phyloP scores from a whole-genome alignment of 1,140 invertebrate genomes.

The Euwallacea fornicatus region DNA sequence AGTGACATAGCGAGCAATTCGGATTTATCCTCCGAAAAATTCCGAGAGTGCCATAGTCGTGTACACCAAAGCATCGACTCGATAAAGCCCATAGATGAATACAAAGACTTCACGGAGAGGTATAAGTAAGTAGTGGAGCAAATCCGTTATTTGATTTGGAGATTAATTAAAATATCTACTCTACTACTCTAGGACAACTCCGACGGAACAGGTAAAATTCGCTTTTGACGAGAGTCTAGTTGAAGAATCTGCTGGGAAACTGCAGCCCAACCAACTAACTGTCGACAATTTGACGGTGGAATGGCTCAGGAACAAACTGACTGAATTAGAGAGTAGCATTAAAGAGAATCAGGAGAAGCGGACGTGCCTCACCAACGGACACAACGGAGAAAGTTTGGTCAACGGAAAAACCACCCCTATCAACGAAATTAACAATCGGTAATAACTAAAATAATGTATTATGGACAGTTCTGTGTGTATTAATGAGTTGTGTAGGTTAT shows the following conservation, averaged over 20 bases:
- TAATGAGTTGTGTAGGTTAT: constrained; percentile 34
- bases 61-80: constrained; percentile 70
- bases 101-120: constrained; percentile 80
- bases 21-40: constrained; percentile 76
- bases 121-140: constrained; percentile 65
- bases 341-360: constrained; percentile 70
- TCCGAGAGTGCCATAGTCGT: constrained; percentile 71
- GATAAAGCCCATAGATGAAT: constrained; percentile 78
- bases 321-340: constrained; percentile 72
- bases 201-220: constrained; percentile 72
- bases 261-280: constrained; percentile 79
- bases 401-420: constrained; percentile 48
- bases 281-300: constrained; percentile 91
- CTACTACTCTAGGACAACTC: constrained; percentile 64
- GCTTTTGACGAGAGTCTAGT: constrained; percentile 83
- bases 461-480: not conserved
- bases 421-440: constrained; percentile 49
- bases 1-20: constrained; percentile 72
- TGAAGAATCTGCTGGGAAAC: constrained; percentile 78
- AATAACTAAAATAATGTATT: constrained; percentile 10
- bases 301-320: constrained; percentile 75
- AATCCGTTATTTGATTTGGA: not conserved
- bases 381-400: constrained; percentile 35
- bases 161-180: not conserved
- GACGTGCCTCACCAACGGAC: constrained; percentile 42